These are phyloP conservation scores for Holacanthella duospinosa DNA, from an alignment of 2,888 invertebrate genomes.

Conservation along the genomic window DNA sequence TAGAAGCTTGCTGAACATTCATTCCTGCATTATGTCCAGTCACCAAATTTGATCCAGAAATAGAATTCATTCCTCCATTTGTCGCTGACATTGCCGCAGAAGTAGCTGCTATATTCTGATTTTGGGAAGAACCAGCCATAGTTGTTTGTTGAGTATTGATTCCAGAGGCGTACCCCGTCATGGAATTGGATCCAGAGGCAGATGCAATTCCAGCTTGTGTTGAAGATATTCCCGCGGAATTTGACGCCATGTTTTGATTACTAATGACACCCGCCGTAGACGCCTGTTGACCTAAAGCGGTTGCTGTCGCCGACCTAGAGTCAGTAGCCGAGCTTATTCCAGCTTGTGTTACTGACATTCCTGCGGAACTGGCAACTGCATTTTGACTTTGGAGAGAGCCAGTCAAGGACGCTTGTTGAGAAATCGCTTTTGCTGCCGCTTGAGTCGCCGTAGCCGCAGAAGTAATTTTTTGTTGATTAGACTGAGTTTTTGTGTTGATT, in stretches of 20 bases:
- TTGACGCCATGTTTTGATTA: background rate
- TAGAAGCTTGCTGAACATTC: too few species aligned
- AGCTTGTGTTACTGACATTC: background rate
- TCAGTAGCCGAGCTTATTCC: background rate
- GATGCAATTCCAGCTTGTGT: background rate
- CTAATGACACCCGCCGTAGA: too few species aligned
- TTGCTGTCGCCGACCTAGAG: background rate
- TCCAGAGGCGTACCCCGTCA: conserved; percentile 1
- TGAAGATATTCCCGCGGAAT: background rate
- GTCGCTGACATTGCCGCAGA: too few species aligned
- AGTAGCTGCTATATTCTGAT: too few species aligned
- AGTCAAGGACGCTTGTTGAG: too few species aligned
- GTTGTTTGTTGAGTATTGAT: background rate
- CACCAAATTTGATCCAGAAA: background rate
- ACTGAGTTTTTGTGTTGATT: too few species aligned
- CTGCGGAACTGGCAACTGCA: too few species aligned
- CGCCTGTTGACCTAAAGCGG: too few species aligned
- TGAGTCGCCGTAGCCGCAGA: too few species aligned
- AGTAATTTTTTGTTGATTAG: too few species aligned
- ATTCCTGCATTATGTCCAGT: background rate
- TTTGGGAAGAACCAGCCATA: background rate
- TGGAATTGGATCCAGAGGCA: background rate
- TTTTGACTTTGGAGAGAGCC: background rate
- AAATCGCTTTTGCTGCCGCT: too few species aligned
- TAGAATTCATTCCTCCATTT: background rate